Evolutionary conservation across 1,140 invertebrate species (phyloP), one percentile per base, ranked within the genome.

Genomic region (Araneus ventricosus): DNA sequence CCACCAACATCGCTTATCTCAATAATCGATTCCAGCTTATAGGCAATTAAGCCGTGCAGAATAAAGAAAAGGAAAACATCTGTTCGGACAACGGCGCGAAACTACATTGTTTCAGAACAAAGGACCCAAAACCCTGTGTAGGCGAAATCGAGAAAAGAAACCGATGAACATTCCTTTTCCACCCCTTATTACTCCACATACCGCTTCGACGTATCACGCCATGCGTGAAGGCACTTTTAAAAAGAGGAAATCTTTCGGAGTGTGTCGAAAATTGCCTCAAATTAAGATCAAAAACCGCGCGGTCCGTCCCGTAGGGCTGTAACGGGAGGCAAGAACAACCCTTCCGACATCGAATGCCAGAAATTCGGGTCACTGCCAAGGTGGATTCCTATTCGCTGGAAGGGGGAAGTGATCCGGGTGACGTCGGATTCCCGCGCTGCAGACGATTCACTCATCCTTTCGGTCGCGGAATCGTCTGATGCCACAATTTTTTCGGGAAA

Each of bases 321-420:
- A 67, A 88, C 57, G 86, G 34, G 37, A n/a, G 30, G 57, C 52
- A 34, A 34, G 63, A 24, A 41, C 39, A 89, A 34, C 41, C 61
- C 70, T 89, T 89, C 67, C 88, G 88, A 89, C 88, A 89, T 39
- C 63, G 45, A 57, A 89, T 89, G 67, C 45, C 45, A 67, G 67
- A 89, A 79, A 89, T 89, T 89, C 88, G 70, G 88, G 88, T 89
- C 88, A 89, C n/a, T 89, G 88, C 61, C 88, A 79, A 89, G 70
- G 88, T 52, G 39, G 24, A 70, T 89, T 89, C 41, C 61, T 67
- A 88, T 88, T 88, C 86, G 86, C 61, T 45, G 61, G 39, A 30
- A 34, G 45, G 39, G 37, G 61, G 57, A 59, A 27, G 41, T 24
- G 41, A 41, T 82, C 80, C 80, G 39, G 41, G 80, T 45, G 80